Base-by-base conservation (phyloP, 2,888 invertebrate genomes). In the Synanthedon myopaeformis region DNA sequence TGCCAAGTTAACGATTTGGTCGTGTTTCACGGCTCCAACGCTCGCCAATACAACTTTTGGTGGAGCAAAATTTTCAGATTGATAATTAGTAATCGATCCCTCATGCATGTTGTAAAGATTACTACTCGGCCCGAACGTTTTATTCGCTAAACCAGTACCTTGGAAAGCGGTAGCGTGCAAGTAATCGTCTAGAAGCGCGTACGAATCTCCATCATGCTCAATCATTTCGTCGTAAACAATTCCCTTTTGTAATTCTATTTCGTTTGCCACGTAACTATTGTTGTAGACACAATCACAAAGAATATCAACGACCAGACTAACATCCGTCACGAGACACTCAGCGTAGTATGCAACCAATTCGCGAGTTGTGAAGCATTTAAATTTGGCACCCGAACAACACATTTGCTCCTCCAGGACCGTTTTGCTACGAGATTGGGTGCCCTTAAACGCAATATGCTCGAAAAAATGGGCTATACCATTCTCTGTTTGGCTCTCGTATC, bases 341-440 rank as follows among this genome's bases (percentile, higher is more conserved):
- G 96, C 98, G 74, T 97, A 98, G 82, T 96, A 99, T 0, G 95
- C 96, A 11, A 96, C 96, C 81, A 98, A 96, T 80, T 99, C 99
- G 54, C 99, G 90, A 49, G 96, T 96, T 3, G 98, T 99, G 79
- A 96, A 96, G 5, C 98, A 98, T 80, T 97, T 97, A 64, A 99
- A 89, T 70, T 96, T 97, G 3, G 98, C 98, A 12, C 99, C 99
- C 87, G 97, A 92, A 69, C 94, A 94, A 73, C 96, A 96, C 61
- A 99, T 96, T 84, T 97, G 96, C 49, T 96, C 83, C 77, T 98
- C 96, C 51, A 99, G 83, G 59, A 93, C 92, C 17, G 92, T 92
- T 82, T 95, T 97, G 1, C 93, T 92, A 55, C 97, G 89, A 67
- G 93, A 93, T 10, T 90, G 88, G 6, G 98, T 98, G 10, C 70